Evolutionary conservation across 2,888 invertebrate genomes (phyloP).

Genomic region (Steinernema hermaphroditum): DNA sequence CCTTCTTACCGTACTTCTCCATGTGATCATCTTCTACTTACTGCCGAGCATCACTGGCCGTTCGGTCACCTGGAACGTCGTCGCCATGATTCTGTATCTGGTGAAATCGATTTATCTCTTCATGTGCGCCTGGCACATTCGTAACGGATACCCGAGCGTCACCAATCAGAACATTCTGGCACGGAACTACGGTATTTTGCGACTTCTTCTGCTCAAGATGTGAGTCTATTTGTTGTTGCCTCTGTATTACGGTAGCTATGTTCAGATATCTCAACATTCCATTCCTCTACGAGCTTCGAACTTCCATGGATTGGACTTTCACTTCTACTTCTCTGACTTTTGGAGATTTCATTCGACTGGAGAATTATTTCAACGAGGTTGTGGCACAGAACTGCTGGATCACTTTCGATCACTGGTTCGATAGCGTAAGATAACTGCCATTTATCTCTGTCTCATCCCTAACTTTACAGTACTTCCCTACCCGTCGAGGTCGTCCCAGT

Average conservation of each 20-base stretch:
- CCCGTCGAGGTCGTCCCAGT: conserved; percentile 7
- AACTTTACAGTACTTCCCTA: conserved; percentile 23
- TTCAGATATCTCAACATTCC: conserved; percentile 30
- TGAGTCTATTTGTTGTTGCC: neutral
- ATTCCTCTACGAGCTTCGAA: conserved; percentile 27
- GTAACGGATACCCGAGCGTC: conserved; percentile 20
- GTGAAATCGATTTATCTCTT: conserved; percentile 24
- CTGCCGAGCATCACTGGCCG: conserved; percentile 25
- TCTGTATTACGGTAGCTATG: neutral
- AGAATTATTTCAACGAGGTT: conserved; percentile 25
- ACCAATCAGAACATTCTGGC: conserved; percentile 21
- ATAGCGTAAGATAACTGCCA: neutral
- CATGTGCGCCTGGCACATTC: conserved; percentile 31
- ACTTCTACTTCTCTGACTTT: conserved; percentile 9
- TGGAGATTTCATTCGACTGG: conserved; percentile 27
- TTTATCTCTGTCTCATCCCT: neutral
- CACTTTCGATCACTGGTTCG: conserved; percentile 29
- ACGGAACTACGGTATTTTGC: conserved; percentile 14
- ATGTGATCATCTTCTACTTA: conserved; percentile 29
- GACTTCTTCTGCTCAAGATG: conserved; percentile 23
- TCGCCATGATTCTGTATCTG: conserved; percentile 20
- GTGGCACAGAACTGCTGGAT: conserved; percentile 32
- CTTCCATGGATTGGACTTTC: conserved; percentile 28
- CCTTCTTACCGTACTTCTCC: conserved; percentile 25
- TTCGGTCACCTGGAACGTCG: conserved; percentile 29